phyloP scores from a whole-genome alignment of 64 coral and sea anemone genomes.

The Montipora cactus region DNA sequence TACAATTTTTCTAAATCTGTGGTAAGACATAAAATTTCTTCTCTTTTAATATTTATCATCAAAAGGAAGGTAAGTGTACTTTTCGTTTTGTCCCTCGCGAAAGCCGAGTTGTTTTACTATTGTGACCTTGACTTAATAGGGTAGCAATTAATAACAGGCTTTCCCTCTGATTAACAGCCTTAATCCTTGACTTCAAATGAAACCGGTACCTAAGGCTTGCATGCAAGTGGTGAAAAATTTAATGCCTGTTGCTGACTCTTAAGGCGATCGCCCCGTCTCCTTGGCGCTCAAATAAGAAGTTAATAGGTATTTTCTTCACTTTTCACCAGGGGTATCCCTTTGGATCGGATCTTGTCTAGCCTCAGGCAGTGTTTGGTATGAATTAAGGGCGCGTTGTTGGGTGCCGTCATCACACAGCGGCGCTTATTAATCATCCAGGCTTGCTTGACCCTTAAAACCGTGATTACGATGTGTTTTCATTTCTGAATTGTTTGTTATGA shows the following conservation, averaged over 20 bases:
- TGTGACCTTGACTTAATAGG: conserved; percentile 5
- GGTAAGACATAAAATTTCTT: not conserved
- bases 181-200: not conserved
- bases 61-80: not conserved
- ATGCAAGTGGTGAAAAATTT: not conserved
- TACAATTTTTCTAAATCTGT: not conserved
- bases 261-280: not conserved
- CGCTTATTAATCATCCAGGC: conserved; percentile 35
- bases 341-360: not conserved
- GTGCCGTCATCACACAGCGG: conserved; percentile 7
- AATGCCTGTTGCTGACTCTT: not conserved
- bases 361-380: conserved; percentile 1
- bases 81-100: not conserved
- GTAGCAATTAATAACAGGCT: not conserved
- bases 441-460: conserved; percentile 49
- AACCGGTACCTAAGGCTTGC: not conserved
- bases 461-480: conserved; percentile 47
- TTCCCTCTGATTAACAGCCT: not conserved
- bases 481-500: conserved; percentile 43
- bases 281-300: not conserved
- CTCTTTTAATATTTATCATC: not conserved
- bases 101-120: not conserved
- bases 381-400: not conserved
- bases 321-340: not conserved
- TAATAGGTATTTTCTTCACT: conserved; percentile 9